Conservation (phyloP, 2,888 invertebrate species). For the Crossocerus cetratus region DNA sequence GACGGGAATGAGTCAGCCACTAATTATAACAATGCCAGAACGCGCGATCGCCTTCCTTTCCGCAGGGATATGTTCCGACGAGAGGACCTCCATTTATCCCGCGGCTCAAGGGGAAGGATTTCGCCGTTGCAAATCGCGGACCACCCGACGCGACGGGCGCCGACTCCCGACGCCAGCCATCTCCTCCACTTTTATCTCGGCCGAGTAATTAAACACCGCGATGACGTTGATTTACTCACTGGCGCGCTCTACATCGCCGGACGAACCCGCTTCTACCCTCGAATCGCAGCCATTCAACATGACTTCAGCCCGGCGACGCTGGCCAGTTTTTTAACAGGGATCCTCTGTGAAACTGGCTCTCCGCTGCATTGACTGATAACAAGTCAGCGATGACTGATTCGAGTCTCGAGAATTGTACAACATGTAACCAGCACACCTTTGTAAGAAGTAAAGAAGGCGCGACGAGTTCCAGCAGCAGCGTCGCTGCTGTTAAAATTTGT, state of each 20-base stretch:
- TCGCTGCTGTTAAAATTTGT: too few relatives aligned
- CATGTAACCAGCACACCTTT: too few relatives aligned
- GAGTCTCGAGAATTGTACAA: too few relatives aligned
- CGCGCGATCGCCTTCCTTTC: too few relatives aligned
- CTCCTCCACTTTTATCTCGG: conserved; percentile 8
- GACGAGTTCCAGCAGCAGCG: too few relatives aligned
- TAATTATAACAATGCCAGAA: too few relatives aligned
- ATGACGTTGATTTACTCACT: conserved; percentile 73
- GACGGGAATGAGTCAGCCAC: too few relatives aligned
- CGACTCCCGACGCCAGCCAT: conserved; percentile 43
- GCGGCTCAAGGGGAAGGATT: conserved; percentile 1
- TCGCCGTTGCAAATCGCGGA: conserved; percentile 45
- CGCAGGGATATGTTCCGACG: background rate
- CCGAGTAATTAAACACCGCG: conserved; percentile 69
- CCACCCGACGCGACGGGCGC: conserved; percentile 69
- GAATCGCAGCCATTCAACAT: conserved; percentile 37
- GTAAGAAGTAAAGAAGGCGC: too few relatives aligned
- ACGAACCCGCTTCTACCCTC: conserved; percentile 11
- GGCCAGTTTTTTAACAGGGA: conserved; percentile 39
- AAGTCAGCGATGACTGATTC: too few relatives aligned
- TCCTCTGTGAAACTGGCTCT: conserved; percentile 12
- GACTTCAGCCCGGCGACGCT: conserved; percentile 29
- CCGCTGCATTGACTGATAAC: too few relatives aligned
- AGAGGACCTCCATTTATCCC: conserved; percentile 8
- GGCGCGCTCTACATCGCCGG: conserved; percentile 58